Evolutionary conservation across 2,797 vertebrate species (phyloP), one percentile per base, ranked within the genome.

Genomic region (Carduelis carduelis): DNA sequence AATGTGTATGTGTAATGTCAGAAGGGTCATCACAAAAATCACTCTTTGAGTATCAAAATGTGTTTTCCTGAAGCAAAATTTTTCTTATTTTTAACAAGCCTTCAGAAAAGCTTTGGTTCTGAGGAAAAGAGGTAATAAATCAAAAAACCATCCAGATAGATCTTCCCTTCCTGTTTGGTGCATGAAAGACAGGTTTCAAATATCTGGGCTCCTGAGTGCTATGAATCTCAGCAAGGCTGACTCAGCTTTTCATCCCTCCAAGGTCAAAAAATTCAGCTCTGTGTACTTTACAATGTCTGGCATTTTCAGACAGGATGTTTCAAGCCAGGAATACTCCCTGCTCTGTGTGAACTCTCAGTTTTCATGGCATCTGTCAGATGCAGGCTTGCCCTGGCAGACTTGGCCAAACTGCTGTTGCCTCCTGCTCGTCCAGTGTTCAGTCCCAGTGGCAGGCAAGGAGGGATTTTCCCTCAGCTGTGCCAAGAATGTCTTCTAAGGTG

Each of bases 211-310:
- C 50, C 23, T 65, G 32, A 72, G 49, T 64, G 56, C 66, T 61
- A 66, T 68, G 72, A 86, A 79, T 91, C 74, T 30, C 50, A 70
- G 66, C 44, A 86, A 95, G 55, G 70, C 90, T 97, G 96, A 96
- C 90, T 96, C 89, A 95, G 96, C 94, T 89, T 76, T 94, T 91
- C 37, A 52, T 83, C 39, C 39, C 49, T 92, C 39, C 90, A 96
- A 96, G 89, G 95, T 95, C 87, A 96, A 92, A 96, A 91, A 64
- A 74, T 26, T 83, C 43, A 75, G 37, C 68, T 85, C 59, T 53
- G 22, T 49, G 46, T 66, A 52, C 15, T 78, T 93, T 44, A 44
- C 32, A 35, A 7, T 53, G 75, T 86, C 89, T 96, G 92, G 83
- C 14, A 0, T 78, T 94, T 88, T 57, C 52, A 85, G 78, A 60